Percentiles rank a stretch among this genome's conserved stretches.
These are phyloP conservation scores for Taenioides sp. DNA, from an alignment of 2,797 vertebrate species.

Conservation along the genomic window DNA sequence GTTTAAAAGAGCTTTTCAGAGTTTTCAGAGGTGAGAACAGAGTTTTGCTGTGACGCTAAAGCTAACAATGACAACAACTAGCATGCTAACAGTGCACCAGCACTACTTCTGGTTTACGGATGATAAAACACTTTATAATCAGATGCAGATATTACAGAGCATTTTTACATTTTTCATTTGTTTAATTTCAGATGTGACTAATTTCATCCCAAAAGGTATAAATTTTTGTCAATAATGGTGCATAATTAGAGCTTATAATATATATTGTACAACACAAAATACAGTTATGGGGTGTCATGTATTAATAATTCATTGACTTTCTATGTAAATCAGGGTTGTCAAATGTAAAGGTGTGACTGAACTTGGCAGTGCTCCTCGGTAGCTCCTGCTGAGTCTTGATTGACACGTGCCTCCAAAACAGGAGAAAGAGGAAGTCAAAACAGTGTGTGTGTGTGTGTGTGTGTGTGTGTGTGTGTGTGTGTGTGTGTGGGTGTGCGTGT, in stretches of 20 bases:
- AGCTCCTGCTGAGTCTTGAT: slow-evolving; percentile 33
- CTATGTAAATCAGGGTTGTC: slow-evolving; percentile 28
- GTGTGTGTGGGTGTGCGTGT: too few relatives aligned
- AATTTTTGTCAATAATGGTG: too few relatives aligned
- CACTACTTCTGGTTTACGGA: too few relatives aligned
- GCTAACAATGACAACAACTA: too few relatives aligned
- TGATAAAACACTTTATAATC: too few relatives aligned
- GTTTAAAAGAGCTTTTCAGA: too few relatives aligned
- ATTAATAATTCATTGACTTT: slow-evolving; percentile 1
- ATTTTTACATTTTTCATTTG: too few relatives aligned
- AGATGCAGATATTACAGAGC: too few relatives aligned
- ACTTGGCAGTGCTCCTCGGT: slow-evolving; percentile 10
- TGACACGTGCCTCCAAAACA: slow-evolving; percentile 26
- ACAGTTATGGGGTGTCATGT: neutral
- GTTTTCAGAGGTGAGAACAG: too few relatives aligned
- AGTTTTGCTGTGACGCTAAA: too few relatives aligned
- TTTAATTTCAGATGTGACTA: too few relatives aligned
- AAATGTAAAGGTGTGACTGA: slow-evolving; percentile 9
- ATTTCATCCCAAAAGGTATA: neutral
- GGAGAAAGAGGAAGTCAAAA: slow-evolving; percentile 32
- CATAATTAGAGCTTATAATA: neutral
- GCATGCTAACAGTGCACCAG: too few relatives aligned
- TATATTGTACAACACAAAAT: neutral
- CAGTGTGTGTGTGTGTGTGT: neutral
- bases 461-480: neutral